Base-by-base conservation (phyloP, 92 coral and sea anemone genomes). In the Muricea muricata region DNA sequence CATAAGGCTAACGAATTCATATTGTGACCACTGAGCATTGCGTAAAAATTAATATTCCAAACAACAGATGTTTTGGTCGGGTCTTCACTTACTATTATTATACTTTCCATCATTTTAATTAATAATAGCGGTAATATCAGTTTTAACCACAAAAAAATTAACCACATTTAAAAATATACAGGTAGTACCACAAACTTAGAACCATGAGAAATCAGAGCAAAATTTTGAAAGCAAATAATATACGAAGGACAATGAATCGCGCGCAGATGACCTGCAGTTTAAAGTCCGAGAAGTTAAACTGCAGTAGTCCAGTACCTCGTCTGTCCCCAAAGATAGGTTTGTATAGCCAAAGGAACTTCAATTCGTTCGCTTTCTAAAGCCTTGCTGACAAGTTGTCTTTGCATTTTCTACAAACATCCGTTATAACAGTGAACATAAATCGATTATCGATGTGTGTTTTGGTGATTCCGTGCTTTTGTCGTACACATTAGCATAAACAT, bases 291-390 rank as follows among this genome's bases (percentile, higher is more conserved):
- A 69, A 58, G 83, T 48, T 39, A 56, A 41, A 42, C 45, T 42
- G 69, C 26, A 67, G 7, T 50, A 11, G 15, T 31, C 52, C 63
- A 46, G 14, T 87, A 96, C 99, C 99, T 96, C 69, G 97, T 94
- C 74, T 96, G 99, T 85, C 97, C 86, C 99, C 99, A 96, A 57
- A 96, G 93, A 85, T 96, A 96, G 31, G 99, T 96, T 88, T 96
- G 99, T 60, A 96, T 96, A 29, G 99, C 94, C 52, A 96, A 61
- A 57, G 99, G 99, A 34, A 96, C 91, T 23, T 93, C 92, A 31
- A 97, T 91, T 75, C 94, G 87, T 81, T 96, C 99, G 24, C 91
- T 97, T 61, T 96, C 94, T 74, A 96, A 92, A 68, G 90, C 92
- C 67, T 90, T 91, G 76, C 89, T 91, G 12, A 90, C 94, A 75